phyloP scores from a whole-genome alignment of 2,797 vertebrate genomes.

The Miichthys miiuy region DNA sequence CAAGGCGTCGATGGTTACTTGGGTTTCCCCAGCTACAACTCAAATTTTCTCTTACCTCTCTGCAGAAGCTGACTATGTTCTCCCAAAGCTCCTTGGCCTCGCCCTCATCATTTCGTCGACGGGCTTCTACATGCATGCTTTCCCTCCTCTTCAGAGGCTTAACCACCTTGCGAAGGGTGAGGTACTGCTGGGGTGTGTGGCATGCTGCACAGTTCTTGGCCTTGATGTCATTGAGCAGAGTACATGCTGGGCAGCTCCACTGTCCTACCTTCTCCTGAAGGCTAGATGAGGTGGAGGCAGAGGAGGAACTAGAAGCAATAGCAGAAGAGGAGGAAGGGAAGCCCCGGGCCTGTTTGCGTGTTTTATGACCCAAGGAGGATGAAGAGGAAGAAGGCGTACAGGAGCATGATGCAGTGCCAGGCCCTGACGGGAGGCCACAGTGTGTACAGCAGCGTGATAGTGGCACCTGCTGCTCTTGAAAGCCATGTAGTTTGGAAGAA shows the following conservation, averaged over 20 bases:
- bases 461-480: slow-evolving; percentile 87
- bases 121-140: slow-evolving; percentile 96
- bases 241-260: slow-evolving; percentile 97
- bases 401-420: slow-evolving; percentile 67
- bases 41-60: slow-evolving; percentile 88
- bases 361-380: slow-evolving; percentile 74
- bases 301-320: slow-evolving; percentile 65
- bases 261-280: slow-evolving; percentile 83
- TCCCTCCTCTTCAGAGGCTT: slow-evolving; percentile 92
- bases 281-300: slow-evolving; percentile 60
- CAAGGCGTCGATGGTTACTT: background rate
- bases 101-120: slow-evolving; percentile 93
- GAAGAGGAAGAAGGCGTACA: slow-evolving; percentile 74
- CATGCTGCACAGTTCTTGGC: slow-evolving; percentile 94
- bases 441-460: slow-evolving; percentile 80
- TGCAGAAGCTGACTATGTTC: slow-evolving; percentile 96
- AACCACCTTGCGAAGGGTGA: slow-evolving; percentile 87
- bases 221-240: slow-evolving; percentile 91
- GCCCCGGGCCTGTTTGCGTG: slow-evolving; percentile 84
- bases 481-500: slow-evolving; percentile 95
- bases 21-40: background rate
- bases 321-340: slow-evolving; percentile 78
- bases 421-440: slow-evolving; percentile 74
- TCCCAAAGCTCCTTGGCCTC: slow-evolving; percentile 98
- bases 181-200: slow-evolving; percentile 94